Base-by-base conservation (phyloP, 2,797 vertebrate species). In the Sebastes umbrosus region DNA sequence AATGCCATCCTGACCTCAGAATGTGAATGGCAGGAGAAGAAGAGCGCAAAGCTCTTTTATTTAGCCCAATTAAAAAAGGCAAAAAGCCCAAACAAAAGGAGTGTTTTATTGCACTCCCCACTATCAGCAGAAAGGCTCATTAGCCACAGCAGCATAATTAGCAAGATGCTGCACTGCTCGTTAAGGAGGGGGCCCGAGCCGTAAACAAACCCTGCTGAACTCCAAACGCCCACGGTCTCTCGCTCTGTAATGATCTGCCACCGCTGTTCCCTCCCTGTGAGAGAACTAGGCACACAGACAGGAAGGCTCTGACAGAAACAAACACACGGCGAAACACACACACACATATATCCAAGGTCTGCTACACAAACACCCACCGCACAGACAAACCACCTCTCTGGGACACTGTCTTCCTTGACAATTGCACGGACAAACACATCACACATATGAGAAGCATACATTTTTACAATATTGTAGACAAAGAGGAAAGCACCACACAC, bases 121-220 rank as follows among this genome's bases (percentile, higher is more conserved):
- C 93, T 94, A 95, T 93, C 93, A 91, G 90, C 90, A 87, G 93
- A 95, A 94, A 91, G 89, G 86, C 95, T 95, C 96, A 94, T 96
- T 96, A 96, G 95, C 95, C 91, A 86, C 95, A 93, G 95, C 94
- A 92, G 93, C 93, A 92, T 96, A 96, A 96, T 96, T 96, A 96
- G 94, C 94, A 94, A 95, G 94, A 96, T 95, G 95, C 94, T 88
- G 95, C 94, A 95, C 91, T 93, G 91, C 94, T 95, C 94, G 92
- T 95, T 96, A 95, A 92, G 94, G 92, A 94, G 91, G 92, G 94
- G 94, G 93, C 94, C 93, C 85, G 87, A 94, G 94, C 89, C 92
- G 88, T 96, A 95, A 96, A 96, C 95, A 96, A 96, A 95, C 92
- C 91, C 91, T 36, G 88, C 90, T 92, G 92, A 95, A 94, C 95